Base-by-base conservation (phyloP, 2,888 invertebrate species). In the Microchrysa polita region DNA sequence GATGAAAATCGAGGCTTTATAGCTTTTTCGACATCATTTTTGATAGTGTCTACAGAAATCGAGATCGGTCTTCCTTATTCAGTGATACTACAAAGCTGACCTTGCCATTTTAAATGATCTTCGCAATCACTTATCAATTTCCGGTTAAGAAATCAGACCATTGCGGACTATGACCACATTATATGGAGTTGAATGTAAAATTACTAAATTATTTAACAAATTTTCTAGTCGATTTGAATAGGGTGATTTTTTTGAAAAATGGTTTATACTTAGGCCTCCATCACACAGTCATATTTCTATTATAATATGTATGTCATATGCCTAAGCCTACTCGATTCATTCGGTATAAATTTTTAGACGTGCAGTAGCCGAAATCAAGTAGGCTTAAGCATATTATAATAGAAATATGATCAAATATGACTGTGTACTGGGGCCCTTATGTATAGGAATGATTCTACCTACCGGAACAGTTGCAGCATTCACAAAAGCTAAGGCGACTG, bases 391-490 rank as follows among this genome's bases (percentile, higher is more conserved):
- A n/a, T n/a, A n/a, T n/a, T n/a, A n/a, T n/a, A n/a, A n/a, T n/a
- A n/a, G n/a, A n/a, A n/a, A n/a, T n/a, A n/a, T n/a, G n/a, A n/a
- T n/a, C n/a, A n/a, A n/a, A n/a, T n/a, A n/a, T n/a, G n/a, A n/a
- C n/a, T n/a, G n/a, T n/a, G n/a, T 44, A 10, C 44, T 10, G 7
- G 9, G 44, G 44, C 12, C 12, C 44, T 52, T 4, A 4, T 16
- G 16, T 16, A 52, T 16, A 52, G 52, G 2, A 14, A 10, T 2
- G 52, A 16, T 52, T 52, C 22, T 16, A 42, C 74, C 77, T 77
- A 78, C 78, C 77, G 75, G 73, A 71, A 77, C 73, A 14, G 73
- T 61, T 75, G 82, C 83, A 80, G 82, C 82, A 79, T 82, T 77
- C 76, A 79, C 79, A 69, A 81, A 74, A 42, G 81, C 76, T 48